Evolutionary conservation across 2,797 vertebrate genomes (phyloP).

Genomic region (Melanotaenia pygmaea): DNA sequence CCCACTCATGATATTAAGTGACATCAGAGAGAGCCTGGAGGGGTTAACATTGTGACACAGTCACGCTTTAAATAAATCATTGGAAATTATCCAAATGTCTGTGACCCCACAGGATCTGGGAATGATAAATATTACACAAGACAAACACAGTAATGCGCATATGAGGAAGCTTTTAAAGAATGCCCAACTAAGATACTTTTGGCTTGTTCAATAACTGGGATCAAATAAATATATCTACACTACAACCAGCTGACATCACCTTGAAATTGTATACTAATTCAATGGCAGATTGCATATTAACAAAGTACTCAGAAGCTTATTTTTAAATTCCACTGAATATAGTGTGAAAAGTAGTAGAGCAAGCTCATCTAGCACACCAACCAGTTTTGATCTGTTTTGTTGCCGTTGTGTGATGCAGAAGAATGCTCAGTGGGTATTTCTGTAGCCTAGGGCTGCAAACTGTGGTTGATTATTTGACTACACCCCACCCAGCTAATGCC

Average conservation of each 20-base stretch:
- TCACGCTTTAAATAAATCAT: constrained; percentile 33
- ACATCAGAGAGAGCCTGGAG: constrained; percentile 32
- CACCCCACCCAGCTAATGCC: constrained; percentile 61
- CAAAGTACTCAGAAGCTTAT: constrained; percentile 10
- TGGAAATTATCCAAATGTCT: constrained; percentile 20
- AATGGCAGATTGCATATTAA: constrained; percentile 13
- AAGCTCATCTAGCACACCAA: constrained; percentile 55
- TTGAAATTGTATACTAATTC: constrained; percentile 10
- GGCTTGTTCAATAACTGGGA: constrained; percentile 26
- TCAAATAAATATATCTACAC: constrained; percentile 14
- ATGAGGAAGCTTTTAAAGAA: constrained; percentile 28
- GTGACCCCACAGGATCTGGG: constrained; percentile 6
- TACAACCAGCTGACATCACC: constrained; percentile 18
- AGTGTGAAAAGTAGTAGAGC: constrained; percentile 38
- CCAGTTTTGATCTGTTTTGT: constrained; percentile 66
- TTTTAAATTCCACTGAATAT: constrained; percentile 24
- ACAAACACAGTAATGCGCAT: constrained; percentile 7
- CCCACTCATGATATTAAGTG: constrained; percentile 34
- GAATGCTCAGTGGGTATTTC: constrained; percentile 73
- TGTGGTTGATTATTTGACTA: constrained; percentile 68
- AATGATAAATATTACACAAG: constrained; percentile 15
- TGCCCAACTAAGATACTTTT: constrained; percentile 23
- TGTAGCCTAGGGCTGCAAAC: constrained; percentile 73
- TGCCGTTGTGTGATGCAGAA: constrained; percentile 69
- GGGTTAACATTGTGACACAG: constrained; percentile 20